Base-by-base conservation (phyloP, 2,888 invertebrate genomes). In the Lasiommata megera region DNA sequence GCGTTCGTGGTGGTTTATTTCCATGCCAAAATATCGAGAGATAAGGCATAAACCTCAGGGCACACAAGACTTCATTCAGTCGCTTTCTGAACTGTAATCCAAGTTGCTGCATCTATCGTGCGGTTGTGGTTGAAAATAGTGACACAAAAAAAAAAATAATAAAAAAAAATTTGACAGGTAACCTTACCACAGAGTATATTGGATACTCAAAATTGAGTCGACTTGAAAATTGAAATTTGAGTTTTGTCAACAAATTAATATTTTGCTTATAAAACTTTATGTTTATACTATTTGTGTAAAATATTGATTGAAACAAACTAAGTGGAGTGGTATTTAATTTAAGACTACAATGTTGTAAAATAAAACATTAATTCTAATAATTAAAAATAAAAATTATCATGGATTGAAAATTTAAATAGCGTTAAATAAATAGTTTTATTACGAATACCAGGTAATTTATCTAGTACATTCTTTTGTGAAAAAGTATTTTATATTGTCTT, bases 151-250 rank as follows among this genome's bases (percentile, higher is more conserved):
- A 66, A 62, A 59, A 72, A 70, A 72, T 70, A 71, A 73, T 54
- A 55, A 57, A 58, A 75, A 68, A 65, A 41, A 67, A 64, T 64
- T 82, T 87, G 86, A 84, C 85, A 86, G 84, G 82, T 86, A 84
- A 82, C 73, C 75, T 77, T 48, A 56, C 62, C 63, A 23, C 23
- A 5, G 23, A 23, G n/a, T n/a, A n/a, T n/a, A n/a, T n/a, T n/a
- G n/a, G n/a, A n/a, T n/a, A n/a, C n/a, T n/a, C n/a, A n/a, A n/a
- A n/a, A 23, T 5, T 23, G 23, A 23, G 23, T n/a, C n/a, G n/a
- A n/a, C 23, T 23, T 56, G 63, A 17, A 60, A 44, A 9, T 44
- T 28, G 28, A 28, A 23, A 28, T 12, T 44, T 5, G 28, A 8
- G 60, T 57, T 61, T 51, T 34, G 61, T 69, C 64, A 62, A 57